Evolutionary conservation across 2,113 vertebrate species (phyloP).

Genomic region (Tamias sibiricus): DNA sequence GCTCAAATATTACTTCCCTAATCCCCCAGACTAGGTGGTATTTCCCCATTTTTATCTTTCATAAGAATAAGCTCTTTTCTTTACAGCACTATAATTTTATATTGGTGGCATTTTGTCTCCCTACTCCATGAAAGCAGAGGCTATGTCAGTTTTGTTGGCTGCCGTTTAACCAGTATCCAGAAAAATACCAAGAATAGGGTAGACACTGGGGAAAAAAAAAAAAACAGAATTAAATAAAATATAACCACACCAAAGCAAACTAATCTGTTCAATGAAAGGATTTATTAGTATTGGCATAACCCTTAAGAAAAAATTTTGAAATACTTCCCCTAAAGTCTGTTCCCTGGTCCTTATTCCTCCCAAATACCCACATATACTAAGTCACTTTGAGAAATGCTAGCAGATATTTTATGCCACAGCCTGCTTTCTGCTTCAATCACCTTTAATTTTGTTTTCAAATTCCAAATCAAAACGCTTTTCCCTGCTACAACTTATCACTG

Average conservation of each 20-base stretch:
- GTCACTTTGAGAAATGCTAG: slow-evolving; percentile 8
- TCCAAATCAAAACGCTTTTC: slow-evolving; percentile 49
- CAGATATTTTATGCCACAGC: slow-evolving; percentile 43
- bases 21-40: not conserved
- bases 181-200: not conserved
- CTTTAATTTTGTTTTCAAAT: slow-evolving; percentile 49
- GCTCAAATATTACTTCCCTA: slow-evolving; percentile 32
- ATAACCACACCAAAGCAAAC: slow-evolving; percentile 16
- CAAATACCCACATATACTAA: not conserved
- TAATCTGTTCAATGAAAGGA: slow-evolving; percentile 30
- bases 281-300: slow-evolving; percentile 27
- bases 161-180: slow-evolving; percentile 15
- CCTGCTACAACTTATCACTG: slow-evolving; percentile 28
- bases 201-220: not conserved
- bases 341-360: slow-evolving; percentile 14
- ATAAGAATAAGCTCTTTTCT: slow-evolving; percentile 12
- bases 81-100: not conserved
- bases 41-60: slow-evolving; percentile 1
- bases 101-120: not conserved
- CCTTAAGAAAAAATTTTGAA: slow-evolving; percentile 44
- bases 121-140: not conserved
- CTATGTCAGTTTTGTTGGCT: not conserved
- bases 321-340: not conserved
- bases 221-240: slow-evolving; percentile 34
- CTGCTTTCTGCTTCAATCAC: not conserved